Percentiles rank a stretch among this genome's conserved stretches.
Conservation (phyloP, 2,888 invertebrate genomes). For the Andrena minutula region DNA sequence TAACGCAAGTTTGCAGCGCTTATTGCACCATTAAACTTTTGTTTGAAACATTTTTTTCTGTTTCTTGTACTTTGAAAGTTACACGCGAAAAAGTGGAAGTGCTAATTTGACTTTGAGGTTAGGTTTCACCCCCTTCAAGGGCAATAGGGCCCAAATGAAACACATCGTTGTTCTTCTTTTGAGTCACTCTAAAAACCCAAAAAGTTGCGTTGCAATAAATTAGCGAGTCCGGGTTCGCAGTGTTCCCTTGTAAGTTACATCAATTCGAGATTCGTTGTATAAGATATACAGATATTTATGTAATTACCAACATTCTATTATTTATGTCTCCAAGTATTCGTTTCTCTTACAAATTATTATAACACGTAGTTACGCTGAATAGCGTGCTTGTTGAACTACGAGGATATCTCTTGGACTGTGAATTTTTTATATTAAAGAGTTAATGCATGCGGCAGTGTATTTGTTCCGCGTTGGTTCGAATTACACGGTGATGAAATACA, state of each 20-base stretch:
- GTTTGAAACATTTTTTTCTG: too few relatives aligned
- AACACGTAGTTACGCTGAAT: neutral
- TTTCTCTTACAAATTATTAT: neutral
- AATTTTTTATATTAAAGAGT: constrained; percentile 2
- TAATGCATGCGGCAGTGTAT: neutral
- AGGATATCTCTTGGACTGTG: neutral
- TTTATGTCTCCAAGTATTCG: neutral
- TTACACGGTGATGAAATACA: constrained; percentile 41
- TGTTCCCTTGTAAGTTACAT: neutral
- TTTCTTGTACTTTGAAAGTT: too few relatives aligned
- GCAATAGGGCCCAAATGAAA: too few relatives aligned
- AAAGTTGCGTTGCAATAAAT: too few relatives aligned
- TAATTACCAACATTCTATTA: neutral
- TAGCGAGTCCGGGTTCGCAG: too few relatives aligned
- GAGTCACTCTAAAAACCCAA: too few relatives aligned
- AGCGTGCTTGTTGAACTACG: neutral
- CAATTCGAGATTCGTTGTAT: neutral
- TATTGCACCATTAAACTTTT: too few relatives aligned
- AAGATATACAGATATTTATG: neutral
- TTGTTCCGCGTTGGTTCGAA: constrained; percentile 21
- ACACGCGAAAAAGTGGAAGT: too few relatives aligned
- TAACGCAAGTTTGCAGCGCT: too few relatives aligned
- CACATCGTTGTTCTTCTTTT: too few relatives aligned
- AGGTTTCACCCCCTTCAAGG: too few relatives aligned
- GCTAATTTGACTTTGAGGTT: too few relatives aligned